Evolutionary conservation across 2,888 invertebrate species (phyloP), one percentile per base, ranked within the genome.

Genomic region (Drosophila mimica): DNA sequence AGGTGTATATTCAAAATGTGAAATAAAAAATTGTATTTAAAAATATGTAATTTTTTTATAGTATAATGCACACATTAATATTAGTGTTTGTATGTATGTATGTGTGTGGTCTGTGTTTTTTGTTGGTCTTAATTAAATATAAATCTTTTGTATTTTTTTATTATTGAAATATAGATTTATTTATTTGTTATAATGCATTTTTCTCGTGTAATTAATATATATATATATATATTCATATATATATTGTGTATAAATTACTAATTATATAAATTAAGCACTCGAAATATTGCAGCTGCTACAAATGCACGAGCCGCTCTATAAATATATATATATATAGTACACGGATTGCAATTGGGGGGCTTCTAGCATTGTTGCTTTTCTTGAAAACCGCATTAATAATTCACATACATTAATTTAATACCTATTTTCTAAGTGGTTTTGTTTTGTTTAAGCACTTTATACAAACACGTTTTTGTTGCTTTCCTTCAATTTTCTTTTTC

Each of bases 241-340:
- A 68, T 75, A 58, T 89, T 70, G 57, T 84, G 68, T 80, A 89
- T 89, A 89, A 90, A 86, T 86, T 89, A 89, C 79, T 90, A 83
- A 69, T 64, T 38, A 66, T 89, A 81, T 88, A 89, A 89, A 84
- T 91, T 86, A 86, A 86, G 91, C 85, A 90, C 88, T 84, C 85
- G 57, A 77, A 76, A 83, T 78, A 89, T 76, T 81, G 79, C 89
- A 81, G 89, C 91, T 89, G 88, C 79, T 81, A 70, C 69, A 87
- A 87, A 89, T 77, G 80, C 65, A 72, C 43, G 60, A 54, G 64
- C 80, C 69, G 79, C 54, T 36, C 38, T 56, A 34, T 53, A 46
- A 46, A 46, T 46, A 59, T 59, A 53, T 66, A 53, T 66, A 75
- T 43, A 80, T 75, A 76, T 61, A 76, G 73, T 72, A 76, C 77